These are phyloP conservation scores for Alloscopus bannaensis DNA, from an alignment of 2,888 invertebrate genomes.

Conservation along the genomic window DNA sequence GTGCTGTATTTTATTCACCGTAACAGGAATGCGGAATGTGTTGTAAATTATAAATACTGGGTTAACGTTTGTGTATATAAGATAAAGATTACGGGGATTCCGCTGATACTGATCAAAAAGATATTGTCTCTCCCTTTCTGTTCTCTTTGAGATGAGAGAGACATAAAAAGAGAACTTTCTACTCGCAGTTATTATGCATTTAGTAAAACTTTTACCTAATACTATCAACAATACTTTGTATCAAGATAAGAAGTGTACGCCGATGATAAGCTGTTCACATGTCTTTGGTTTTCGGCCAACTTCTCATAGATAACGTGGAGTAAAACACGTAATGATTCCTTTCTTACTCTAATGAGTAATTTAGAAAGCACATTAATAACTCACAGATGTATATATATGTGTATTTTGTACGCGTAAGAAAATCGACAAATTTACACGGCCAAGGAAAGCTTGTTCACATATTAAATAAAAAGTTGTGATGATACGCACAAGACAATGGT, in stretches of 20 bases:
- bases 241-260: constrained; percentile 45
- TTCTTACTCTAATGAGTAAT: constrained; percentile 49
- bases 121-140: too few species aligned
- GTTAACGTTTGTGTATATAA: too few species aligned
- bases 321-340: background rate
- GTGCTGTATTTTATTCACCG: too few species aligned
- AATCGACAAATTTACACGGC: too few species aligned
- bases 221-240: constrained; percentile 37
- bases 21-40: constrained; percentile 7
- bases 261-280: constrained; percentile 28
- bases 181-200: too few species aligned
- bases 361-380: constrained; percentile 50
- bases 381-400: background rate
- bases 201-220: constrained; percentile 31
- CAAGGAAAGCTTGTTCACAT: background rate
- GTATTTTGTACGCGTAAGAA: background rate
- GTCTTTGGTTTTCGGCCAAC: constrained; percentile 59
- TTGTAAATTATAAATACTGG: too few species aligned
- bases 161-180: constrained; percentile 40
- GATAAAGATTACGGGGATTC: too few species aligned
- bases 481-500: constrained; percentile 23
- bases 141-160: too few species aligned
- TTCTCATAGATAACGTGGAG: background rate
- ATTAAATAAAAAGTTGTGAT: constrained; percentile 19
- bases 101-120: too few species aligned